Evolutionary conservation across 2,797 vertebrate species (phyloP).

Genomic region (Ataeniobius toweri): DNA sequence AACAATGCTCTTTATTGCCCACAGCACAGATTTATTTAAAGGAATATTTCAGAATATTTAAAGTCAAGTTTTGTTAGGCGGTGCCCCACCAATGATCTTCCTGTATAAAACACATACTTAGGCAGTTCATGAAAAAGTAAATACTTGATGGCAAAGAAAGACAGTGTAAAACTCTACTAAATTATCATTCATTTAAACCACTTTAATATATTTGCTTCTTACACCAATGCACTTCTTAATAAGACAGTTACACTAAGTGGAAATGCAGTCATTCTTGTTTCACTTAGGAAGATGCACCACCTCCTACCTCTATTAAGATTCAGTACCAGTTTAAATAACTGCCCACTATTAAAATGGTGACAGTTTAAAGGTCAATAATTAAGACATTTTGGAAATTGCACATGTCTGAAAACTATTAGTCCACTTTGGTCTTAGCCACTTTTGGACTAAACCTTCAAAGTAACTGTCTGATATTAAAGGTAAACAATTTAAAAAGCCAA

Average conservation of each 20-base stretch:
- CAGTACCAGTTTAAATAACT: not conserved
- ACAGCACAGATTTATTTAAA: constrained; percentile 56
- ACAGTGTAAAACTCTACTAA: not conserved
- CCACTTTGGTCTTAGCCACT: not conserved
- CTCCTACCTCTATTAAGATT: not conserved
- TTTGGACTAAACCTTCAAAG: not conserved
- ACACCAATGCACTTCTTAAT: not conserved
- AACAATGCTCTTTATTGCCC: constrained; percentile 57
- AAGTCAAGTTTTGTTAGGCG: not conserved
- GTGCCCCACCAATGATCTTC: not conserved
- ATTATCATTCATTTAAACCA: not conserved
- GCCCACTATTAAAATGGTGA: not conserved
- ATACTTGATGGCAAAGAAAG: not conserved
- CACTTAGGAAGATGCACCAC: not conserved
- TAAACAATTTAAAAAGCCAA: no score
- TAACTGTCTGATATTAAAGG: no score
- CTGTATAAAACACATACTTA: not conserved
- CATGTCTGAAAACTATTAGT: not conserved
- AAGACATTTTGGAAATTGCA: not conserved
- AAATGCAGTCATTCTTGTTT: not conserved
- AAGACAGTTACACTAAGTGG: not conserved
- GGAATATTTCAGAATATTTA: not conserved
- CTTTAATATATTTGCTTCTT: not conserved
- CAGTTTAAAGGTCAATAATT: not conserved
- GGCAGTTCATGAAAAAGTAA: not conserved